Evolutionary conservation across 2,888 invertebrate genomes (phyloP), one percentile per base, ranked within the genome.

Genomic region (Xylota sylvarum): DNA sequence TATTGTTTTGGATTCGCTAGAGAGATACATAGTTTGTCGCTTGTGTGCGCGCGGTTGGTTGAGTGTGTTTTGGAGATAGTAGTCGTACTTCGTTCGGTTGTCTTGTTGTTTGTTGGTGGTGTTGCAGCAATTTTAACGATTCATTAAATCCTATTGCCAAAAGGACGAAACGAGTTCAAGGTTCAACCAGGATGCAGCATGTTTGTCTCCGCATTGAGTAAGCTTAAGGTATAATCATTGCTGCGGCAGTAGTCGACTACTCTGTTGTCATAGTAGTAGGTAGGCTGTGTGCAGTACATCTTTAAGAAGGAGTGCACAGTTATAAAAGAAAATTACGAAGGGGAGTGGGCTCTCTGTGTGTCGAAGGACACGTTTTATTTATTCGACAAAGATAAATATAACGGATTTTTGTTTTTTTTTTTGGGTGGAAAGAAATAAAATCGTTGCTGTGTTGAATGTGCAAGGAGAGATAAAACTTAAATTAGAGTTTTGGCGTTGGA

Each of bases 101-200:
- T 64, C 37, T 74, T 32, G 56, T 40, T 69, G 60, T 64, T 80
- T 76, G 76, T 74, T 80, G 64, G 55, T 78, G 64, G 52, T 65
- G 65, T 81, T 85, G 85, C 85, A 77, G 81, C 81, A 85, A 76
- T 85, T 81, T 85, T 72, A 86, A 77, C 86, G 81, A 81, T 86
- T 86, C 86, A 86, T 86, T 82, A 86, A 86, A 81, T 86, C 81
- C 65, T 77, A 73, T 86, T 86, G 81, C 86, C 85, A 82, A 86
- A 77, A 86, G 82, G 86, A 86, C 82, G 37, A 64, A 86, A 86
- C 72, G 82, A 86, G 86, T 86, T 86, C 86, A 86, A 73, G 86
- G 85, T 72, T 73, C 64, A 65, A 48, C 37, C 35, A 72, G 81
- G 76, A 86, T 86, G 86, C 86, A 77, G 82, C 40, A 73, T 80